A percentile compares a stretch with the other conserved stretches of the same genome.
These are phyloP conservation scores for Sipha maydis DNA, from an alignment of 2,888 invertebrate genomes.

Conservation along the genomic window DNA sequence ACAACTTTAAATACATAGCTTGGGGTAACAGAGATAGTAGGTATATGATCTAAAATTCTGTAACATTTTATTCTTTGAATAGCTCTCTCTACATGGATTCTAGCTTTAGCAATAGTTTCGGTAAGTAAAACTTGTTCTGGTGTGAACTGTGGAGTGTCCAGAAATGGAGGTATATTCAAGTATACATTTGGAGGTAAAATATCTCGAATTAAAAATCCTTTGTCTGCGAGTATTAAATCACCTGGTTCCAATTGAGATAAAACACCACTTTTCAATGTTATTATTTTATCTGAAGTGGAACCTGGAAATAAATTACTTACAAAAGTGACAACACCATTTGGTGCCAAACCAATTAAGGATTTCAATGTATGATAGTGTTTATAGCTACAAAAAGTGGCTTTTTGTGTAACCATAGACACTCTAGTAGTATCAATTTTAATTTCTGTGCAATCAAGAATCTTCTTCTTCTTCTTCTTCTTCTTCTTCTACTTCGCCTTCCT, in stretches of 20 bases:
- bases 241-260: constrained; percentile 45
- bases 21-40: constrained; percentile 23
- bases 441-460: neutral
- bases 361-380: neutral
- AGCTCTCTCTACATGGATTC: constrained; percentile 55
- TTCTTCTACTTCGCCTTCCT: too few relatives aligned
- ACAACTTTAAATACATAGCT: constrained; percentile 45
- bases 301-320: constrained; percentile 65
- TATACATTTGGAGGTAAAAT: constrained; percentile 49
- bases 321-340: constrained; percentile 65
- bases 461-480: too few relatives aligned
- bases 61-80: constrained; percentile 44
- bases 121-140: constrained; percentile 21
- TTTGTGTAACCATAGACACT: too few relatives aligned
- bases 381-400: neutral
- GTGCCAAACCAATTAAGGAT: constrained; percentile 56
- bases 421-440: neutral
- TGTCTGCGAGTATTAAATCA: constrained; percentile 60
- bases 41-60: constrained; percentile 43
- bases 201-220: constrained; percentile 60
- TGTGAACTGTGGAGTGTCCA: constrained; percentile 42
- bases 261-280: constrained; percentile 37
- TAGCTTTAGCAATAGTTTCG: constrained; percentile 44
- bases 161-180: constrained; percentile 55
- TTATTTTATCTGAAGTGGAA: constrained; percentile 63